phyloP scores from a whole-genome alignment of 2,797 vertebrate species.

The Acestrorhynchus altus region DNA sequence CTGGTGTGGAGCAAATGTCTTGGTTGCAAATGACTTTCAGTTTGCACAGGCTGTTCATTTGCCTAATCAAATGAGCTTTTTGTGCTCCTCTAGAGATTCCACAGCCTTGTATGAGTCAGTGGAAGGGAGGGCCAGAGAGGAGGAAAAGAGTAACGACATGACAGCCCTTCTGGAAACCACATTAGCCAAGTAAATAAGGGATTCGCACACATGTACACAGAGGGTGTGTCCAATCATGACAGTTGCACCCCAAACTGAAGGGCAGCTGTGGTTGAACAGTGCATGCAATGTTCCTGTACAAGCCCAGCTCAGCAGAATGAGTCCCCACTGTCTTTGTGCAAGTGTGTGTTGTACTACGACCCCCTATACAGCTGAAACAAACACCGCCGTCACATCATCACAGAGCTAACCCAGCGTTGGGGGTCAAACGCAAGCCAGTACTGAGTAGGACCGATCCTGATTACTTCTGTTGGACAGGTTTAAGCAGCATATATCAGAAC shows the following conservation, averaged over 20 bases:
- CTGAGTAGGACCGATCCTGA: not conserved
- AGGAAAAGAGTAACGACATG: slow-evolving; percentile 29
- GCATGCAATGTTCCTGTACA: slow-evolving; percentile 73
- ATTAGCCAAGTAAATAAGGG: slow-evolving; percentile 48
- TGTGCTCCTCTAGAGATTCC: slow-evolving; percentile 23
- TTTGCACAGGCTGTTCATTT: slow-evolving; percentile 10
- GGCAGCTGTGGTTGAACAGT: slow-evolving; percentile 80
- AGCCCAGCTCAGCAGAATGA: slow-evolving; percentile 68
- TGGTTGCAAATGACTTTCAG: slow-evolving; percentile 22
- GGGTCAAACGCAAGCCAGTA: not conserved
- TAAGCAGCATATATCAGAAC: too few species aligned
- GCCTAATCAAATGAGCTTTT: slow-evolving; percentile 40
- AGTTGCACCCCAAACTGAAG: slow-evolving; percentile 76
- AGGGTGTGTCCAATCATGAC: slow-evolving; percentile 64
- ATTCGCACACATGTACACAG: slow-evolving; percentile 36
- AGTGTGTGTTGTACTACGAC: slow-evolving; percentile 52
- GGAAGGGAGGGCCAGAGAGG: slow-evolving; percentile 6
- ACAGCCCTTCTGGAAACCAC: slow-evolving; percentile 48
- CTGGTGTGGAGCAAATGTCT: not conserved
- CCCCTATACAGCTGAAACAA: slow-evolving; percentile 68
- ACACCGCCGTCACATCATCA: slow-evolving; percentile 36
- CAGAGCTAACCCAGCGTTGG: not conserved
- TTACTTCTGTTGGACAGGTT: too few species aligned
- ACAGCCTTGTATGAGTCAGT: slow-evolving; percentile 3
- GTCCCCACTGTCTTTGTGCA: not conserved